These are phyloP conservation scores for Ochlodes sylvanus DNA, from an alignment of 2,888 invertebrate species.

Conservation along the genomic window DNA sequence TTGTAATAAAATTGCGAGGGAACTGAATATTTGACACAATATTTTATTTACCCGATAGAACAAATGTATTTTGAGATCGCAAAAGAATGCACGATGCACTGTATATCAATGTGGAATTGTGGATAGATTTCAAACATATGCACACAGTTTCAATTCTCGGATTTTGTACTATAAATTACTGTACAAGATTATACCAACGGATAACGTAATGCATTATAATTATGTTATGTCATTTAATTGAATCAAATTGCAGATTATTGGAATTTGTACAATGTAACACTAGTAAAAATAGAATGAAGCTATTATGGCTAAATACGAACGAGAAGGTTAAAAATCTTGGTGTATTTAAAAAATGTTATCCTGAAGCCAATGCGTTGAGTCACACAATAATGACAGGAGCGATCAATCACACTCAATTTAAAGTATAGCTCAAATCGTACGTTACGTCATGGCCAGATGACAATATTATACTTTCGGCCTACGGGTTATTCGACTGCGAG, in stretches of 20 bases:
- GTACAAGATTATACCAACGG: no score
- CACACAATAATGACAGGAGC: constrained; percentile 61
- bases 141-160: background rate
- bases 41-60: background rate
- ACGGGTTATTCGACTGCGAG: constrained; percentile 40
- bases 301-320: background rate
- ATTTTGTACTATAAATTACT: background rate
- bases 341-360: constrained; percentile 38
- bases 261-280: no score
- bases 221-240: no score
- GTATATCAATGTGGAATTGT: background rate
- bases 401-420: constrained; percentile 77
- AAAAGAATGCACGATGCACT: constrained; percentile 2
- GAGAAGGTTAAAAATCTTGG: background rate
- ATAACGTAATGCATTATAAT: no score
- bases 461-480: constrained; percentile 54
- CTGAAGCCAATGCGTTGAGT: constrained; percentile 53
- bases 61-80: constrained; percentile 8
- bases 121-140: background rate
- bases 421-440: constrained; percentile 46
- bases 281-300: no score
- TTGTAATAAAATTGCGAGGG: constrained; percentile 8
- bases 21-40: background rate
- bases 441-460: constrained; percentile 66
- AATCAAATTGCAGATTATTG: no score